Percentiles rank a stretch among this genome's conserved stretches.
Conservation (phyloP, 2,888 invertebrate species). For the Caenorhabditis sulstoni region DNA sequence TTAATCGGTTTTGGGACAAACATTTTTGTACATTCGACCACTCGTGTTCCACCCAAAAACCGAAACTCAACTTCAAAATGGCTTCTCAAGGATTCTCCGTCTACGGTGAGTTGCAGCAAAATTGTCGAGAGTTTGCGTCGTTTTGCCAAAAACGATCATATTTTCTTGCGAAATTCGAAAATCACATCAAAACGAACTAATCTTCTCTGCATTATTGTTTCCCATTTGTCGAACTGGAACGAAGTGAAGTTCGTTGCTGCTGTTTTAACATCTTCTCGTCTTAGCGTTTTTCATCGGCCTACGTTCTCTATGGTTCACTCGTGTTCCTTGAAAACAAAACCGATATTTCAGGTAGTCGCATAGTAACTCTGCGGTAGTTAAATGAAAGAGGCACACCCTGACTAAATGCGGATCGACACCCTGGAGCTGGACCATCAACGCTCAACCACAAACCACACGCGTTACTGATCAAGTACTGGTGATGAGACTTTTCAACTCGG, state of each 20-base stretch:
- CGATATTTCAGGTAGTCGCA: constrained; percentile 63
- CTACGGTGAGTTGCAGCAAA: constrained; percentile 55
- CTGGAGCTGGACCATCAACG: constrained; percentile 10
- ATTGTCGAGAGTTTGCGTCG: not conserved
- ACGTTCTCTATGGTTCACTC: constrained; percentile 64
- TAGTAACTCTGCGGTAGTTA: constrained; percentile 27
- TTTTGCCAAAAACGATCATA: not conserved
- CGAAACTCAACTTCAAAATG: constrained; percentile 18
- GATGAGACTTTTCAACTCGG: constrained; percentile 39
- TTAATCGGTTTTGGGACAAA: constrained; percentile 42
- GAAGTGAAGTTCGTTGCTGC: no score
- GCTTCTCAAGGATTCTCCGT: constrained; percentile 59
- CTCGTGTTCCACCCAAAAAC: constrained; percentile 18
- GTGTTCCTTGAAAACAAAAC: constrained; percentile 61
- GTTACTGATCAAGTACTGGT: constrained; percentile 41
- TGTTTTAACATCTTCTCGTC: no score
- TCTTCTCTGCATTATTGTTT: no score
- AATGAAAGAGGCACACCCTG: constrained; percentile 4
- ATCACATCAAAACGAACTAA: constrained; percentile 31
- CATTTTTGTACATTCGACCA: not conserved
- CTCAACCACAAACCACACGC: not conserved
- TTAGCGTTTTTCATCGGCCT: constrained; percentile 52
- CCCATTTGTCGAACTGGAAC: no score
- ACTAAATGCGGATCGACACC: constrained; percentile 25
- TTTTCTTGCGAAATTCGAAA: constrained; percentile 2